A percentile compares a stretch with the other conserved stretches of the same genome.
phyloP scores from a whole-genome alignment of 2,113 vertebrate genomes.

The Sprattus sprattus region DNA sequence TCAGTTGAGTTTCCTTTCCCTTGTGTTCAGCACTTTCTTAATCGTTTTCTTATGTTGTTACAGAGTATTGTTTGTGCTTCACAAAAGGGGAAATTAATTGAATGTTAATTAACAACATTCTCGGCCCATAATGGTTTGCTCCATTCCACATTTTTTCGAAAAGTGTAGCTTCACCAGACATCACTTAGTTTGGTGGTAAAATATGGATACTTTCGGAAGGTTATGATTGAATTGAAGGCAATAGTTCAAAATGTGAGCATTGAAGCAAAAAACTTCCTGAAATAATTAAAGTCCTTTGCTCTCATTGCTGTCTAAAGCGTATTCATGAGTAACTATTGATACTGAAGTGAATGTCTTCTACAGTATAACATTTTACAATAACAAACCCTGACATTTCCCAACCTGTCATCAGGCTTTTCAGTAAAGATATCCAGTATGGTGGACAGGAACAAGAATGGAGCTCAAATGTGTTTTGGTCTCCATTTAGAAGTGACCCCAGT shows the following conservation, averaged over 20 bases:
- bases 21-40: slow-evolving; percentile 2
- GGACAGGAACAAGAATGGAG: neutral
- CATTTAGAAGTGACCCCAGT: neutral
- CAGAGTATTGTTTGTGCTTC: neutral
- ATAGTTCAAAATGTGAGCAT: slow-evolving; percentile 3
- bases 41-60: neutral
- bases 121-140: neutral
- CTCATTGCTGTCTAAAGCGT: slow-evolving; percentile 11
- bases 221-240: neutral
- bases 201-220: neutral
- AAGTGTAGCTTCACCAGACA: neutral
- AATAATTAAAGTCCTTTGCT: neutral
- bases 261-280: neutral
- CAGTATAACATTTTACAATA: neutral
- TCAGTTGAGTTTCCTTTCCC: neutral
- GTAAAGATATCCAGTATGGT: neutral
- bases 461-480: neutral
- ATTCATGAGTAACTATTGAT: neutral
- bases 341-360: neutral
- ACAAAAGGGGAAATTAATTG: slow-evolving; percentile 14
- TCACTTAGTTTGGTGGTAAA: neutral
- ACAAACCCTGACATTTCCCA: neutral
- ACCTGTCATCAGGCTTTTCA: neutral
- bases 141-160: neutral
- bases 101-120: neutral